A percentile compares a stretch with the other conserved stretches of the same genome.
Evolutionary conservation across 2,888 invertebrate genomes (phyloP).

Genomic region (Noctua fimbriata): DNA sequence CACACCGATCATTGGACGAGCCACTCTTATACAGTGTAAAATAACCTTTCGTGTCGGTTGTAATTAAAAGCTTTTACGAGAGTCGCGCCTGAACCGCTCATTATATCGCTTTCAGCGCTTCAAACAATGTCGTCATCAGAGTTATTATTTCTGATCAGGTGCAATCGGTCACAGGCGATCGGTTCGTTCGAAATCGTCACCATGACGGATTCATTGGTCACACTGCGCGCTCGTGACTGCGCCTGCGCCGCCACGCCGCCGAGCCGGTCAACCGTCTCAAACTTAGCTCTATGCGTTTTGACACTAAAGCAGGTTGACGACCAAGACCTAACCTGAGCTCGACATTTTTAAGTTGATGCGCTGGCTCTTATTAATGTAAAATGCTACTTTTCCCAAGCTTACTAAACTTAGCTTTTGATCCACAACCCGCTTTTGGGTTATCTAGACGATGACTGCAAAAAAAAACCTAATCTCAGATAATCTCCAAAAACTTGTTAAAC

Average conservation of each 20-base stretch:
- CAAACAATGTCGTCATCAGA: conserved; percentile 62
- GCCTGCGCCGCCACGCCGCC: conserved; percentile 23
- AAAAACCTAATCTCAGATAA: conserved; percentile 12
- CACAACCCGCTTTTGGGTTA: neutral
- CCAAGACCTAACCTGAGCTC: conserved; percentile 22
- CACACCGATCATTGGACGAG: conserved; percentile 21
- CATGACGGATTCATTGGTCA: conserved; percentile 80
- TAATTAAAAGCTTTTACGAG: conserved; percentile 50
- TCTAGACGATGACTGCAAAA: neutral
- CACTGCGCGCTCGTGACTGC: conserved; percentile 61
- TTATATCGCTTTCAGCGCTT: conserved; percentile 59
- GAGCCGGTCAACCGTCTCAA: conserved; percentile 19
- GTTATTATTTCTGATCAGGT: conserved; percentile 75
- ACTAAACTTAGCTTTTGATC: neutral
- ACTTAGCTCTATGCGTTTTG: conserved; percentile 30
- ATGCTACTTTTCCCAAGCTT: neutral
- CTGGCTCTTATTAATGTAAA: neutral
- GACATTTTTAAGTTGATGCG: neutral
- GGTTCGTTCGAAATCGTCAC: conserved; percentile 78
- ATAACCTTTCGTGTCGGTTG: conserved; percentile 48
- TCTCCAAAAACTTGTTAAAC: conserved; percentile 35
- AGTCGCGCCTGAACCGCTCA: conserved; percentile 37
- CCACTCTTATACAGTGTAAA: conserved; percentile 14
- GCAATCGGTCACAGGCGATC: conserved; percentile 79
- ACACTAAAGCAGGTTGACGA: conserved; percentile 14